Evolutionary conservation across 2,888 invertebrate species (phyloP).

Genomic region (Operophtera brumata): DNA sequence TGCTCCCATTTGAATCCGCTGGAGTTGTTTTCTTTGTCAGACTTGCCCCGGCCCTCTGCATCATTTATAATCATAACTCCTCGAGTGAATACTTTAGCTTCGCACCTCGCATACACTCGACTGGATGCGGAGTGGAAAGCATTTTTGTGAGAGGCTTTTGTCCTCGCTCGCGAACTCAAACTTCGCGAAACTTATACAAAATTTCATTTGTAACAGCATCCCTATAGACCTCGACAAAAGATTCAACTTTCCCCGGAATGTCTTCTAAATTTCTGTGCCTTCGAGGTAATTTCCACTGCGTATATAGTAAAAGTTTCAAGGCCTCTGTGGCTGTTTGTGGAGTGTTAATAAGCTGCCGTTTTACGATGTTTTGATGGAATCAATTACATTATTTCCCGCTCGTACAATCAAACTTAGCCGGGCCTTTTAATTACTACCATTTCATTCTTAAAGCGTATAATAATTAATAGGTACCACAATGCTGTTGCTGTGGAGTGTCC

Average conservation of each 20-base stretch:
- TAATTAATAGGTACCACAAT: not conserved
- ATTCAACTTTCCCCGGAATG: constrained; percentile 16
- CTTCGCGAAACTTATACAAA: constrained; percentile 35
- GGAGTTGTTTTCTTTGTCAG: constrained; percentile 41
- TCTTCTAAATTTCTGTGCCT: constrained; percentile 4
- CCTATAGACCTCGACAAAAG: constrained; percentile 23
- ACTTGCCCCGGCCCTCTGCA: constrained; percentile 53
- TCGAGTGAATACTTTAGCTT: constrained; percentile 57
- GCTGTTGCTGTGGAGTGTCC: no score
- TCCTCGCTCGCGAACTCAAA: constrained; percentile 48
- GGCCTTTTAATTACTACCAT: not conserved
- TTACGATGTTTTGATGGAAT: constrained; percentile 20
- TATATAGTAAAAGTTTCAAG: constrained; percentile 19
- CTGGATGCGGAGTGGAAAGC: constrained; percentile 49
- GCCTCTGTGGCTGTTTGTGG: constrained; percentile 13
- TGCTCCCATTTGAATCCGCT: constrained; percentile 48
- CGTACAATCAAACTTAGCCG: not conserved
- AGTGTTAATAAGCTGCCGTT: constrained; percentile 19
- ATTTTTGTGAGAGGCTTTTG: constrained; percentile 50
- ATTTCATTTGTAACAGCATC: constrained; percentile 30
- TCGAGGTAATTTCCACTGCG: constrained; percentile 10
- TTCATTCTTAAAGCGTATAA: not conserved
- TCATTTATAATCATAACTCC: constrained; percentile 69
- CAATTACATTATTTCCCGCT: constrained; percentile 13
- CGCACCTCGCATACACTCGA: constrained; percentile 55